Base-by-base conservation (phyloP, 2,888 invertebrate species). In the Mythimna ferrago region DNA sequence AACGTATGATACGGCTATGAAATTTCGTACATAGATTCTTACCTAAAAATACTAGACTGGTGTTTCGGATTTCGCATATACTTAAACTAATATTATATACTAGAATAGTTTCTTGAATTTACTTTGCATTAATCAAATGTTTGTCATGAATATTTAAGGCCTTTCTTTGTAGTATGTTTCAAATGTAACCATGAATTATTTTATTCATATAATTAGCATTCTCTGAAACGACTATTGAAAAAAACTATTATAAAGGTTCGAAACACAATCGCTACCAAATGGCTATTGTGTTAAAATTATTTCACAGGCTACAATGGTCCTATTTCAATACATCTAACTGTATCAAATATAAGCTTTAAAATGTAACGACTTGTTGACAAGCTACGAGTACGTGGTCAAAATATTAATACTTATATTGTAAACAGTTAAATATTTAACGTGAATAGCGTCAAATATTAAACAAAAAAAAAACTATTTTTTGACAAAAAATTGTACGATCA, bases 111-210 rank as follows among this genome's bases (percentile, higher is more conserved):
- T 16, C 19, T 51, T 56, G 7, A 26, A 48, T 35, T 54, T 56
- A 2, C 6, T 71, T 57, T 53, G 7, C 14, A 66, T 61, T 61
- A 41, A 41, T 21, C 6, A 41, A 61, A 61, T 61, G 61, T 32
- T 44, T n/a, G 14, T 7, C 11, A n/a, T 53, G 7, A 73, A 51
- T 51, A 65, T 32, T 48, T 38, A 51, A 56, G 64, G 11, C 16
- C 38, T 16, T 58, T 32, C 65, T 56, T 14, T 56, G 6, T n/a
- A 41, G 10, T 32, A n/a, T 21, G 10, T 51, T 73, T 66, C 5
- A 76, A 65, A 57, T 51, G n/a, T 10, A n/a, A 16, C 38, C 48
- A 57, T 32, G 14, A 76, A 16, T 56, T 14, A 26, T 21, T 56
- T 35, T 9, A 44, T 32, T 54, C 21, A 14, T 7, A 21, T 32